Percentiles rank a stretch among this genome's conserved stretches.
Conservation (phyloP, 2,113 vertebrate species). For the Lonchura striata region DNA sequence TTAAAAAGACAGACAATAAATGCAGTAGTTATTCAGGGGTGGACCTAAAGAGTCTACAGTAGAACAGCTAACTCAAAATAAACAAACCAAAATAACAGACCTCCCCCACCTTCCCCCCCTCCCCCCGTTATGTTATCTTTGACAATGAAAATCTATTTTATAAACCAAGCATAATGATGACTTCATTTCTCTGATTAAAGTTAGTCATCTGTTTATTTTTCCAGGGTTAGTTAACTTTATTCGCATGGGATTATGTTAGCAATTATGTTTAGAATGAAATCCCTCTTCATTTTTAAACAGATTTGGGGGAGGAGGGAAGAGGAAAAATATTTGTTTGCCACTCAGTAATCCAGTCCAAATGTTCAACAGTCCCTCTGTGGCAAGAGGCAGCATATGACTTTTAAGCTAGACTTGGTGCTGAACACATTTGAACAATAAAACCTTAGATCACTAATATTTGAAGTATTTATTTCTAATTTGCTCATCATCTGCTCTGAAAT, state of each 20-base stretch:
- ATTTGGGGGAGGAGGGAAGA: slow-evolving; percentile 36
- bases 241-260: slow-evolving; percentile 82
- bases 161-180: slow-evolving; percentile 88
- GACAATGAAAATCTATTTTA: slow-evolving; percentile 74
- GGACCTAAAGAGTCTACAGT: slow-evolving; percentile 41
- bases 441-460: slow-evolving; percentile 52
- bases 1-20: slow-evolving; percentile 65
- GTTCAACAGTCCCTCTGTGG: slow-evolving; percentile 73
- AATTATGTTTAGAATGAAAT: slow-evolving; percentile 74
- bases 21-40: slow-evolving; percentile 45
- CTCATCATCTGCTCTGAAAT: slow-evolving; percentile 18
- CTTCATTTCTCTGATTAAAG: slow-evolving; percentile 89
- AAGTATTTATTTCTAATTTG: slow-evolving; percentile 61
- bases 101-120: background rate
- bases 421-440: slow-evolving; percentile 50
- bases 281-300: slow-evolving; percentile 62
- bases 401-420: slow-evolving; percentile 38
- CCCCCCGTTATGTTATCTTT: background rate
- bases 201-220: slow-evolving; percentile 89
- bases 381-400: slow-evolving; percentile 66
- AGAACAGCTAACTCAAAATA: slow-evolving; percentile 49
- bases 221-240: slow-evolving; percentile 85
- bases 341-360: slow-evolving; percentile 60
- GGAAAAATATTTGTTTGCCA: slow-evolving; percentile 53
- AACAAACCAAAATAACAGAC: slow-evolving; percentile 10